Evolutionary conservation across 1,140 invertebrate species (phyloP).

Genomic region (Drosophila mayri): DNA sequence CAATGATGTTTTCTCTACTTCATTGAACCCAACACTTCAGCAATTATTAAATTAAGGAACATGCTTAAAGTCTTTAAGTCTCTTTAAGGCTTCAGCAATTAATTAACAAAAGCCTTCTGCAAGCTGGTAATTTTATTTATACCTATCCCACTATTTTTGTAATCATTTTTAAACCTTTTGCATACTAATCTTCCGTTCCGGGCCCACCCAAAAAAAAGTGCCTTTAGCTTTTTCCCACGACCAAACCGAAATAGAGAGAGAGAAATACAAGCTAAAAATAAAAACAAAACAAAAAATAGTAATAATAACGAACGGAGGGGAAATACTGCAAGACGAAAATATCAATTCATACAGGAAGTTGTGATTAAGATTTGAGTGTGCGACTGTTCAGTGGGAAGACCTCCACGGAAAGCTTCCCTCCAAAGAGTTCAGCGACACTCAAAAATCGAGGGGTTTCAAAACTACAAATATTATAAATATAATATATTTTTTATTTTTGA

Average conservation of each 20-base stretch:
- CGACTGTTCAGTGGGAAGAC: constrained; percentile 39
- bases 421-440: constrained; percentile 24
- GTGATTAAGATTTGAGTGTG: constrained; percentile 60
- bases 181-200: constrained; percentile 20
- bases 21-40: background rate
- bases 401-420: constrained; percentile 10
- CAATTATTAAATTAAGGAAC: background rate
- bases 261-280: constrained; percentile 27
- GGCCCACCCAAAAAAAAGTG: constrained; percentile 46
- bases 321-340: constrained; percentile 45
- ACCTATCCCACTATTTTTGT: background rate
- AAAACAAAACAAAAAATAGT: constrained; percentile 3
- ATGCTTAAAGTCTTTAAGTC: too few relatives aligned
- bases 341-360: constrained; percentile 71
- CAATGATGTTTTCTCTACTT: background rate
- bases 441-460: background rate
- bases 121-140: background rate
- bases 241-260: constrained; percentile 28
- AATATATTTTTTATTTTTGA: background rate
- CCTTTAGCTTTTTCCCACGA: constrained; percentile 72
- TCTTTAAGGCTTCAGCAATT: background rate
- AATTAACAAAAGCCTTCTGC: background rate
- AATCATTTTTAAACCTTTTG: background rate
- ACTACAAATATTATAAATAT: background rate
- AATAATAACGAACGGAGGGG: constrained; percentile 34